A percentile compares a stretch with the other conserved stretches of the same genome.
These are phyloP conservation scores for Thalpophila matura DNA, from an alignment of 2,888 invertebrate genomes.

Conservation along the genomic window DNA sequence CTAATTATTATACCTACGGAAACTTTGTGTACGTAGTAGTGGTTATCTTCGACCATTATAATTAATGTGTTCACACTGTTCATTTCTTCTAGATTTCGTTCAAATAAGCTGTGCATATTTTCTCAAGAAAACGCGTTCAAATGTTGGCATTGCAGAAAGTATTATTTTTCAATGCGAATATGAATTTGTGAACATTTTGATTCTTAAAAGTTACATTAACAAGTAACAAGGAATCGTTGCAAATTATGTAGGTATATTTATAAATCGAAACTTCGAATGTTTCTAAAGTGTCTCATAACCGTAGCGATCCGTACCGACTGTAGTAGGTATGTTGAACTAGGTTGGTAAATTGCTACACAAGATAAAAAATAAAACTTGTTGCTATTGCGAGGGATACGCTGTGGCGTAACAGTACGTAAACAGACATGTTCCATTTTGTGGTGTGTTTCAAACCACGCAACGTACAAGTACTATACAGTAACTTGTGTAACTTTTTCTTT, in stretches of 20 bases:
- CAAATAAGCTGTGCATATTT: background rate
- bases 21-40: conserved; percentile 10
- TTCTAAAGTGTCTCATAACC: conserved; percentile 4
- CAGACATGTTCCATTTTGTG: conserved; percentile 50
- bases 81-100: background rate
- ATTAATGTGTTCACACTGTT: background rate
- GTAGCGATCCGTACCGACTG: background rate
- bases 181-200: conserved; percentile 6
- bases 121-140: no score
- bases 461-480: conserved; percentile 26
- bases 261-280: conserved; percentile 17
- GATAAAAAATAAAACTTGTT: conserved; percentile 36
- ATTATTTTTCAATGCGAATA: background rate
- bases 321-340: no score
- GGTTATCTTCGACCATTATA: background rate
- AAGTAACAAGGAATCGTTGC: conserved; percentile 1
- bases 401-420: conserved; percentile 39
- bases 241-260: conserved; percentile 23
- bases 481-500: conserved; percentile 55
- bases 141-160: conserved; percentile 8
- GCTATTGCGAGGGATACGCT: conserved; percentile 23
- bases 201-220: conserved; percentile 1
- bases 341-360: conserved; percentile 5
- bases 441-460: conserved; percentile 42
- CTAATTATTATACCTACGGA: conserved; percentile 45